A percentile compares a stretch with the other conserved stretches of the same genome.
These are phyloP conservation scores for Elgonia sp. DNA, from an alignment of 2,888 invertebrate species.

Conservation along the genomic window DNA sequence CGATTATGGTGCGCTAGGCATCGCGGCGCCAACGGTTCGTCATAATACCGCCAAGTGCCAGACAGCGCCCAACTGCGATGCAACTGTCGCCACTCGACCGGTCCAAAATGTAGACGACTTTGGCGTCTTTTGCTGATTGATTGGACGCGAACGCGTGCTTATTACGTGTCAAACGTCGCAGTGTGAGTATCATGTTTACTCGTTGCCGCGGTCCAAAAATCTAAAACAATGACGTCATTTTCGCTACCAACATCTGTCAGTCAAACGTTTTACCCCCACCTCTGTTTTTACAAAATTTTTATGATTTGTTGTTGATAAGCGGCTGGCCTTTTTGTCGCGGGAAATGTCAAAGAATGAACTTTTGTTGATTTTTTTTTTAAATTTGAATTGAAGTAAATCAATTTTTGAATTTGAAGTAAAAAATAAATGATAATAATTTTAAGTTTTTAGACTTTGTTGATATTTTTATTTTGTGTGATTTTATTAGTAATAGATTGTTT, in stretches of 20 bases:
- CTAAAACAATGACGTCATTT: slow-evolving; percentile 6
- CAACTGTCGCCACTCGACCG: slow-evolving; percentile 28
- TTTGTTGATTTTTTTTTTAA: too few relatives aligned
- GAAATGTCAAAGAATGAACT: too few relatives aligned
- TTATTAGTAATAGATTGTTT: too few relatives aligned
- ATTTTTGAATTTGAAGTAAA: too few relatives aligned
- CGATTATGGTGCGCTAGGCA: slow-evolving; percentile 10
- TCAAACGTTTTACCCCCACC: not conserved
- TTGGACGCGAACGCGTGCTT: slow-evolving; percentile 33
- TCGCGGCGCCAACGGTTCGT: slow-evolving; percentile 3
- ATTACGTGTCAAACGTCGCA: slow-evolving; percentile 20
- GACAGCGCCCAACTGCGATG: slow-evolving; percentile 12
- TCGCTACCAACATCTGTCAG: not conserved
- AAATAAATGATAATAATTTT: too few relatives aligned
- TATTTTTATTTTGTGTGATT: too few relatives aligned
- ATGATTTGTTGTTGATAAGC: too few relatives aligned
- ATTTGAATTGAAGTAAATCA: too few relatives aligned
- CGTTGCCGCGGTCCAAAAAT: not conserved
- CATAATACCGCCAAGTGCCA: too few relatives aligned
- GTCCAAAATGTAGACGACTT: slow-evolving; percentile 44
- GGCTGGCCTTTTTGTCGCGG: too few relatives aligned
- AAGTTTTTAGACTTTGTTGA: too few relatives aligned
- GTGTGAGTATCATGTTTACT: slow-evolving; percentile 25
- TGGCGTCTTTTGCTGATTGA: slow-evolving; percentile 40
- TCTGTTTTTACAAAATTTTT: not conserved